phyloP scores from a whole-genome alignment of 2,113 vertebrate genomes.

The Chaetura pelagica region DNA sequence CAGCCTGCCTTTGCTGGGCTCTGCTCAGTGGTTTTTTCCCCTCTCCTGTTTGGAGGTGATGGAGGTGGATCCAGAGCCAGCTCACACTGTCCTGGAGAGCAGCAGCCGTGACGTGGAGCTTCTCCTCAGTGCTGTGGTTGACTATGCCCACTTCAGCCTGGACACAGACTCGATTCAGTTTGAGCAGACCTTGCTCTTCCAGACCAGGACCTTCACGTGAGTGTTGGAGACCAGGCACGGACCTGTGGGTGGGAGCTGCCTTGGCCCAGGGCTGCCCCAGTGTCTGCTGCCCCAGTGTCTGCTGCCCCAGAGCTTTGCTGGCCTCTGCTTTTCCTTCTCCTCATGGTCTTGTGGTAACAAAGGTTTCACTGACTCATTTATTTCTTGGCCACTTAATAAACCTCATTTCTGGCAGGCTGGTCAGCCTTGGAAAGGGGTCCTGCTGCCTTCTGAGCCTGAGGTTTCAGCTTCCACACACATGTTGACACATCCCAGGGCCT shows the following conservation, averaged over 20 bases:
- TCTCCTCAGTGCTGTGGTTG: constrained; percentile 78
- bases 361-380: not conserved
- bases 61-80: constrained; percentile 80
- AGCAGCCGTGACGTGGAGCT: constrained; percentile 79
- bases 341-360: not conserved
- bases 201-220: constrained; percentile 83
- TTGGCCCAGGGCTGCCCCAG: not conserved
- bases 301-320: not conserved
- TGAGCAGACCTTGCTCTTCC: constrained; percentile 86
- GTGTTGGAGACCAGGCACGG: constrained; percentile 46
- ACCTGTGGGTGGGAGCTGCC: not conserved
- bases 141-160: constrained; percentile 77
- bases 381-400: not conserved
- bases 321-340: not conserved
- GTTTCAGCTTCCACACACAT: not conserved
- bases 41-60: constrained; percentile 75
- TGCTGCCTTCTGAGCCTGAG: not conserved
- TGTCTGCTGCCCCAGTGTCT: not conserved
- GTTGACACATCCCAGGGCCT: not conserved
- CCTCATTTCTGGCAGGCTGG: not conserved
- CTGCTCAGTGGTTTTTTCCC: not conserved
- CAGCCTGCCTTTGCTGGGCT: too few relatives aligned
- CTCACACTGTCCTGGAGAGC: constrained; percentile 76
- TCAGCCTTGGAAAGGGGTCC: not conserved
- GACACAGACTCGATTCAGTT: constrained; percentile 63